Conservation (phyloP, 1,140 invertebrate genomes). For the Drosophila ambigua region DNA sequence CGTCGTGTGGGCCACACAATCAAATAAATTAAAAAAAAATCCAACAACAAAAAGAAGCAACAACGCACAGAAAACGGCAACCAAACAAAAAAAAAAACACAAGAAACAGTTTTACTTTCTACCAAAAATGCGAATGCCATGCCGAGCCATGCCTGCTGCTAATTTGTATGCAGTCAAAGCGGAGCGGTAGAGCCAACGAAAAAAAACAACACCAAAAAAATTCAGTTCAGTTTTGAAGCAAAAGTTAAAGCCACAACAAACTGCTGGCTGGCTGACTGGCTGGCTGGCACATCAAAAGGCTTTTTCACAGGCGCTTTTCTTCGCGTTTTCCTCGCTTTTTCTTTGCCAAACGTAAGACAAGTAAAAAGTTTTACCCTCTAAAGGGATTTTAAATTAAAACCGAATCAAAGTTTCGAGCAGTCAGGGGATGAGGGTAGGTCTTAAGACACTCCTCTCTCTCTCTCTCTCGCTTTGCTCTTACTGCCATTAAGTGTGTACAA, state of each 20-base stretch:
- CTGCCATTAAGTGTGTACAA: conserved; percentile 2
- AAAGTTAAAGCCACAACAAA: conserved; percentile 27
- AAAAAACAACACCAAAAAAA: conserved; percentile 26
- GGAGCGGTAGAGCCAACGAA: conserved; percentile 32
- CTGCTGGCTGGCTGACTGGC: conserved; percentile 27
- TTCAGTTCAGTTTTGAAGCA: conserved; percentile 24
- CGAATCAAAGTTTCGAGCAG: conserved; percentile 7
- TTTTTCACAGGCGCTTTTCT: conserved; percentile 25
- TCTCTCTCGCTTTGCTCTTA: conserved; percentile 7
- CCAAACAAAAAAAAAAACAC: conserved; percentile 14
- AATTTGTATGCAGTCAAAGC: conserved; percentile 76
- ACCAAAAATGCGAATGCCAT: conserved; percentile 73
- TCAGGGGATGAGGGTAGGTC: not conserved
- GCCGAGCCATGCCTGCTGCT: conserved; percentile 28
- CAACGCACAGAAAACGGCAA: conserved; percentile 26
- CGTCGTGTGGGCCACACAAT: conserved; percentile 54
- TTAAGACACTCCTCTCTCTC: not conserved
- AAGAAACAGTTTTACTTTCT: conserved; percentile 80
- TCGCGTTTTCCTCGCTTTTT: conserved; percentile 3
- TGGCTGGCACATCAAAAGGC: conserved; percentile 56
- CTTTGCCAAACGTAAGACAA: conserved; percentile 16
- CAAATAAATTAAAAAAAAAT: conserved; percentile 69
- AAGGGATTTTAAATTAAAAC: conserved; percentile 63
- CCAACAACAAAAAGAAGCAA: not conserved
- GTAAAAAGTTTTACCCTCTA: conserved; percentile 43